These are phyloP conservation scores for Drosophila pruinosa DNA, from an alignment of 1,140 invertebrate genomes.

Conservation along the genomic window DNA sequence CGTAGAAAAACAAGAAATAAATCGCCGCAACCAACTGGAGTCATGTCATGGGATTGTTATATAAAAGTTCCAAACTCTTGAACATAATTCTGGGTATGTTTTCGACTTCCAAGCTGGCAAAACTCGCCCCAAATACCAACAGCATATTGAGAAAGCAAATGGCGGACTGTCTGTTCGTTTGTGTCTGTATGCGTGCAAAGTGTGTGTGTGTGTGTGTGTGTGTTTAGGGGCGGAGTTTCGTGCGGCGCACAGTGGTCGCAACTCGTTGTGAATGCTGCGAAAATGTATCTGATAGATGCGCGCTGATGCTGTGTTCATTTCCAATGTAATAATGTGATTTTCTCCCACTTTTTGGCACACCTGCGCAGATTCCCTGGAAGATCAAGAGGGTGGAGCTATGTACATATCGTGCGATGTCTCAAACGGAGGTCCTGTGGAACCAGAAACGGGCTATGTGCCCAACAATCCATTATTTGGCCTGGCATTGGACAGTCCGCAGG, in stretches of 20 bases:
- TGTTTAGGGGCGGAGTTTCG: slow-evolving; percentile 62
- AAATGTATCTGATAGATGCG: slow-evolving; percentile 35
- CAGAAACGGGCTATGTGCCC: slow-evolving; percentile 83
- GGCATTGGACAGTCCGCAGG: slow-evolving; percentile 82
- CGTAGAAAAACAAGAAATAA: slow-evolving; percentile 80
- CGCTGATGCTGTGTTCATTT: slow-evolving; percentile 13
- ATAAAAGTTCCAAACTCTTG: slow-evolving; percentile 83
- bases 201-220: slow-evolving; percentile 15
- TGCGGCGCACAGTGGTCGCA: slow-evolving; percentile 60
- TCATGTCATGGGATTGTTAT: slow-evolving; percentile 83
- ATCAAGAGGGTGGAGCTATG: slow-evolving; percentile 83
- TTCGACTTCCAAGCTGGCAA: slow-evolving; percentile 1
- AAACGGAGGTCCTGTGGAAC: slow-evolving; percentile 82
- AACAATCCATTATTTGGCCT: slow-evolving; percentile 83
- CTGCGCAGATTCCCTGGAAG: slow-evolving; percentile 83
- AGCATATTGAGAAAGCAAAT: slow-evolving; percentile 56
- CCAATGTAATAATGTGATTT: slow-evolving; percentile 13
- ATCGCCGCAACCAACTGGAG: slow-evolving; percentile 66
- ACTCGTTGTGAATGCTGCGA: background rate
- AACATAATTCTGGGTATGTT: slow-evolving; percentile 82
- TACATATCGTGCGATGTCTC: slow-evolving; percentile 83
- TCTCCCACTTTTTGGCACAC: slow-evolving; percentile 14
- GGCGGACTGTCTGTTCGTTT: slow-evolving; percentile 42
- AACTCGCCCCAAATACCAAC: background rate
- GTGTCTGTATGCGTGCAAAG: slow-evolving; percentile 9